Percentiles rank a stretch among this genome's conserved stretches.
Conservation (phyloP, 1,140 invertebrate species). For the Mylabris phalerata region DNA sequence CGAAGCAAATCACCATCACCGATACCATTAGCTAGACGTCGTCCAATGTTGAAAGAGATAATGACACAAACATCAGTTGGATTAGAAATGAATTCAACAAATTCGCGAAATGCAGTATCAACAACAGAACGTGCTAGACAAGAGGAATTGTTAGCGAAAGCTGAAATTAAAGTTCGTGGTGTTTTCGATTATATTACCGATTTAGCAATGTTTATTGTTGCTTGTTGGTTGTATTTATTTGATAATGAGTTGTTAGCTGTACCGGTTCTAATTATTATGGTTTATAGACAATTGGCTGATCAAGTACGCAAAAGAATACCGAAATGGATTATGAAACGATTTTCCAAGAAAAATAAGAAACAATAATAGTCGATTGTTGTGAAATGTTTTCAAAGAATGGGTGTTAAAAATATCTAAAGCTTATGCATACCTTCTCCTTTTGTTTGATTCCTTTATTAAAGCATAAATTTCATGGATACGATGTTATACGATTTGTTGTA, state of each 20-base stretch:
- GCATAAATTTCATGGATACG: too few relatives aligned
- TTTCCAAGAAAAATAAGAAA: constrained; percentile 12
- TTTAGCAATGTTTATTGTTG: constrained; percentile 60
- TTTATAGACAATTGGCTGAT: constrained; percentile 66
- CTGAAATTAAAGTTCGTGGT: constrained; percentile 57
- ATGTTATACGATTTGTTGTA: too few relatives aligned
- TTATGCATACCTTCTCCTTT: too few relatives aligned
- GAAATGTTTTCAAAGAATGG: too few relatives aligned
- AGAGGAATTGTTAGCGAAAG: constrained; percentile 33
- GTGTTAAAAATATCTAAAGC: too few relatives aligned
- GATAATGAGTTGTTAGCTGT: constrained; percentile 68
- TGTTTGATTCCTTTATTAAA: too few relatives aligned
- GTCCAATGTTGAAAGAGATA: constrained; percentile 33
- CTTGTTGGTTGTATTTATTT: constrained; percentile 71
- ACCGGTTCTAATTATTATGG: constrained; percentile 65
- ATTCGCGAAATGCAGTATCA: constrained; percentile 4
- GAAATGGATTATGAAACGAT: constrained; percentile 28
- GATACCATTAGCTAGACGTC: constrained; percentile 15
- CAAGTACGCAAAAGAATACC: constrained; percentile 47
- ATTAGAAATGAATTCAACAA: constrained; percentile 18
- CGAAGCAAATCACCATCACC: constrained; percentile 4
- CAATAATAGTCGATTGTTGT: constrained; percentile 1
- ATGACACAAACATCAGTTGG: constrained; percentile 38
- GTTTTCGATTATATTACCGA: constrained; percentile 63
- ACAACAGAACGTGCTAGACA: constrained; percentile 12